These are phyloP conservation scores for Huso huso DNA, from an alignment of 2,797 vertebrate genomes.

Conservation along the genomic window DNA sequence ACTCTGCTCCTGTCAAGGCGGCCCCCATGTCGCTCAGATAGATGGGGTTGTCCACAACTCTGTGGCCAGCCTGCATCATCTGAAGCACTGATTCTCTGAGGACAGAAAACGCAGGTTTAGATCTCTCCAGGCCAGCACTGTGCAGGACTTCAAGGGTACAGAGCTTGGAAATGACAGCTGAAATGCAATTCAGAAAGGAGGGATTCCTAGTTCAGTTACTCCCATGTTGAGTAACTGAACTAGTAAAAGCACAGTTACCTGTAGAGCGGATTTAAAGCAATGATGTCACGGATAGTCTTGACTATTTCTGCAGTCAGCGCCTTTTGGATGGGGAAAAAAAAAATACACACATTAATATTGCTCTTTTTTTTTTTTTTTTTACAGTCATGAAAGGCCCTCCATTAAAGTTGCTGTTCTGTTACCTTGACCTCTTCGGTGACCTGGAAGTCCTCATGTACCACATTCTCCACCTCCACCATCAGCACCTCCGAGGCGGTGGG, in stretches of 20 bases:
- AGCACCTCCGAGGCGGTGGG: constrained; percentile 58
- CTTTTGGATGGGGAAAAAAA: constrained; percentile 40
- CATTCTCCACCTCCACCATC: constrained; percentile 94
- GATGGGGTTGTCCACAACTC: constrained; percentile 96
- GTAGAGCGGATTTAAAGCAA: constrained; percentile 91
- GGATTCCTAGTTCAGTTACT: background rate
- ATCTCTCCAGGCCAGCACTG: background rate
- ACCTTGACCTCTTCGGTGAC: constrained; percentile 95
- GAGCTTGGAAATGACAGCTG: background rate
- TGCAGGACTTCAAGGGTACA: background rate
- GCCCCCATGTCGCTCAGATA: constrained; percentile 98
- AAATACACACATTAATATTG: constrained; percentile 1
- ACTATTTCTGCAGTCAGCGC: constrained; percentile 95
- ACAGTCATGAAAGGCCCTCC: background rate
- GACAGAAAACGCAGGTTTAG: background rate
- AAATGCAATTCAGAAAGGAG: background rate
- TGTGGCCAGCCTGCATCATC: constrained; percentile 98
- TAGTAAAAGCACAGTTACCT: constrained; percentile 52
- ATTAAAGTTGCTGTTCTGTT: constrained; percentile 14
- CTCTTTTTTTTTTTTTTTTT: too few relatives aligned
- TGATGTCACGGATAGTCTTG: constrained; percentile 97
- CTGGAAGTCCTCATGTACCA: constrained; percentile 87
- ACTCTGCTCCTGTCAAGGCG: constrained; percentile 88
- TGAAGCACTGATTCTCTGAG: constrained; percentile 90
- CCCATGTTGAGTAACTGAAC: background rate